A percentile compares a stretch with the other conserved stretches of the same genome.
Conservation (phyloP, 2,113 vertebrate species). For the Ranitomeya imitator region DNA sequence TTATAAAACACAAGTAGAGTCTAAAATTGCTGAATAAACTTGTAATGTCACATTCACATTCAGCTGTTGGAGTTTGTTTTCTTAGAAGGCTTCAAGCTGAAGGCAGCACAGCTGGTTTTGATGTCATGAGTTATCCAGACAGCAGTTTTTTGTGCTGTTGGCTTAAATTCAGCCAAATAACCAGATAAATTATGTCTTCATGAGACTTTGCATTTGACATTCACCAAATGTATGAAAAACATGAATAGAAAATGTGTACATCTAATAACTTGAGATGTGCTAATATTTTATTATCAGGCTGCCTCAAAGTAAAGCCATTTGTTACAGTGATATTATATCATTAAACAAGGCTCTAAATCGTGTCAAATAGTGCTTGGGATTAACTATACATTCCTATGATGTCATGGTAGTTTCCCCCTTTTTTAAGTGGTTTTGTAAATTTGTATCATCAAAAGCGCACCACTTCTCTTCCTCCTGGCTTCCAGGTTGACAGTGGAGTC, state of each 20-base stretch:
- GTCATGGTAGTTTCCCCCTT: background rate
- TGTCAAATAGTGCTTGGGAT: background rate
- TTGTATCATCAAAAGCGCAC: too few relatives aligned
- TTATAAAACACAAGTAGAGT: conserved; percentile 52
- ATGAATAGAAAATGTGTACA: conserved; percentile 6
- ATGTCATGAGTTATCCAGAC: conserved; percentile 48
- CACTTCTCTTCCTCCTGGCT: too few relatives aligned
- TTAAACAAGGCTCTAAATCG: background rate
- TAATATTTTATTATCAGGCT: conserved; percentile 32
- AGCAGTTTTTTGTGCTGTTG: conserved; percentile 34
- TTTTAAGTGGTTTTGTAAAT: background rate
- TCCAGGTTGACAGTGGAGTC: background rate
- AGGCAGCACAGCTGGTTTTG: conserved; percentile 51
- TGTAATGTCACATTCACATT: conserved; percentile 52
- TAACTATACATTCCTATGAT: background rate
- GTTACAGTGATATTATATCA: conserved; percentile 17
- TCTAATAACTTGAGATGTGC: conserved; percentile 6
- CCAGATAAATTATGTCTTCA: conserved; percentile 50
- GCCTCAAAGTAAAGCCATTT: background rate
- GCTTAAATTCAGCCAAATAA: conserved; percentile 41
- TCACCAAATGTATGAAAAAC: background rate
- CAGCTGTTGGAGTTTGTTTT: conserved; percentile 54
- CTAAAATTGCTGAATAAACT: conserved; percentile 54
- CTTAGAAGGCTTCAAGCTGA: conserved; percentile 36
- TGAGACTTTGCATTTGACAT: conserved; percentile 46